Percentiles rank a stretch among this genome's conserved stretches.
These are phyloP conservation scores for Taphrorychus bicolor DNA, from an alignment of 2,888 invertebrate genomes.

Conservation along the genomic window DNA sequence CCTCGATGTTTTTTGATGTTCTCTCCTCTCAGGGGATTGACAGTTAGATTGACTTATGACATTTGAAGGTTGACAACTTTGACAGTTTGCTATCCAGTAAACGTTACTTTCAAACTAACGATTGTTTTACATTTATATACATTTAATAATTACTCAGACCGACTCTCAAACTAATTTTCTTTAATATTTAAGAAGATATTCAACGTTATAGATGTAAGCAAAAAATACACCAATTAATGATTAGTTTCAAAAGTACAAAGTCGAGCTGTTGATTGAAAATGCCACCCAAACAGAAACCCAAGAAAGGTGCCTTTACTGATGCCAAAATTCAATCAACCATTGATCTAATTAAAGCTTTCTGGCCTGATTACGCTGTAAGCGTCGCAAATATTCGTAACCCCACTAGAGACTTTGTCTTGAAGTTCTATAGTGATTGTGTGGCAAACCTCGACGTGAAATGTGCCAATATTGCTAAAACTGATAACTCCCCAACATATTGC, in stretches of 20 bases:
- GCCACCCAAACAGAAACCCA: conserved; percentile 24
- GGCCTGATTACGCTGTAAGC: conserved; percentile 15
- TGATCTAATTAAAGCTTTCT: conserved; percentile 13
- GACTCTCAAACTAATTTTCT: too few relatives aligned
- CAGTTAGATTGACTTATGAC: neutral
- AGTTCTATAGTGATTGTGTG: conserved; percentile 20
- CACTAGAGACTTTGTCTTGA: conserved; percentile 17
- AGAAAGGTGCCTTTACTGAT: conserved; percentile 13
- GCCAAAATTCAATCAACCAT: conserved; percentile 13
- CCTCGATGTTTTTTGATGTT: too few relatives aligned
- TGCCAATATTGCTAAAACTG: conserved; percentile 9
- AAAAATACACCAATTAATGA: too few relatives aligned
- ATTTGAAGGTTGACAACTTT: too few relatives aligned
- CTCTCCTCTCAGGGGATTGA: too few relatives aligned
- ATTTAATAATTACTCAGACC: neutral
- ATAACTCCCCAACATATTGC: neutral
- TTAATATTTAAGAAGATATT: too few relatives aligned
- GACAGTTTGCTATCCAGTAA: neutral
- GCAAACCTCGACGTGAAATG: conserved; percentile 16
- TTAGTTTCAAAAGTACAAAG: too few relatives aligned
- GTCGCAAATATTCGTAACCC: conserved; percentile 23
- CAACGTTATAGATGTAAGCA: too few relatives aligned
- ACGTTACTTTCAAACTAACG: neutral
- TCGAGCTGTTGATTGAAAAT: too few relatives aligned
- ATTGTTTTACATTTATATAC: neutral